Base-by-base conservation (phyloP, 2,797 vertebrate species). In the Oophaga sylvatica region DNA sequence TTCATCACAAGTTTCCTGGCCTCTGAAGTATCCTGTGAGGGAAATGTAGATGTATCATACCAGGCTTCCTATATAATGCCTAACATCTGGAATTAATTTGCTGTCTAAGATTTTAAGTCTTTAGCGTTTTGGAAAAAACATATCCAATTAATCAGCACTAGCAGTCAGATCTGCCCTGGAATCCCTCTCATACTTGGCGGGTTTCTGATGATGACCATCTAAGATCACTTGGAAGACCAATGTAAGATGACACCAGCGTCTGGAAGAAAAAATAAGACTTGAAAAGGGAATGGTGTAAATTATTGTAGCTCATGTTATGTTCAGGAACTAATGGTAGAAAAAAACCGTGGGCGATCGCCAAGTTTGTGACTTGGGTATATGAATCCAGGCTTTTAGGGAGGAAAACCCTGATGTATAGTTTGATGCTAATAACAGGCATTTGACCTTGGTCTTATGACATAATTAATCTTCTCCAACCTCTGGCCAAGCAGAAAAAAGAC, bases 1-100 rank as follows among this genome's bases (percentile, higher is more conserved):
- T 29, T 56, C 13, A 26, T 53, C 48, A 75, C 68, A 75, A 45
- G 68, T 75, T 84, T 75, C 8, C 41, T 83, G 53, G 16, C n/a
- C 60, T 81, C 60, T n/a, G 16, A 60, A 45, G 56, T 17, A 60
- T 60, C 15, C 68, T 63, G 85, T 81, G n/a, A 65, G 48, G 81
- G 82, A 88, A 71, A 70, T 79, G 35, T 67, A 70, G 59, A 35
- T 56, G 68, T 87, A 71, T 82, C 71, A 82, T 83, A 57, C 60
- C 73, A 59, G 45, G 35, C 63, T 75, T 84, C 48, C 53, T 73
- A 80, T 35, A 56, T 84, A 79, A 88, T 85, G 77, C 63, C 56
- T 41, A 35, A 89, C 87, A 89, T 89, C 83, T 89, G 87, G 87
- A 82, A 89, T 26, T 82, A n/a, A 89, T 89, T 78, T 81, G 20